Evolutionary conservation across 2,113 vertebrate species (phyloP).

Genomic region (Prunella himalayana): DNA sequence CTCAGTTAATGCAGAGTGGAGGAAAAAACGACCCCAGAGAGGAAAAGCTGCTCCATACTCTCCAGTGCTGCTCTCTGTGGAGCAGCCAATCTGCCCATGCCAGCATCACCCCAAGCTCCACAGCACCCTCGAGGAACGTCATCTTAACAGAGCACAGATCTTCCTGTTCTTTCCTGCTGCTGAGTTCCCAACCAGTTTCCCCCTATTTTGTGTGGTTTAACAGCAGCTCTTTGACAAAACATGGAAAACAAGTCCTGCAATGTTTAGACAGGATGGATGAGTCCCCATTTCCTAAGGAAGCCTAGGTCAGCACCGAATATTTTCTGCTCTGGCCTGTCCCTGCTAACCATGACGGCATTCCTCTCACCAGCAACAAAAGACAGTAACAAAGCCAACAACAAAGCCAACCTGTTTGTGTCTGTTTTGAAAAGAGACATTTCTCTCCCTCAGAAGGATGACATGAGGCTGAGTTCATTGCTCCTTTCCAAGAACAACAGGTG

Average conservation of each 20-base stretch:
- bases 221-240: background rate
- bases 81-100: background rate
- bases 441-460: background rate
- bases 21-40: background rate
- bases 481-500: background rate
- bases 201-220: background rate
- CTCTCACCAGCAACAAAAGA: background rate
- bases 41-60: background rate
- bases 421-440: background rate
- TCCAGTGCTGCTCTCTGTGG: background rate
- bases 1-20: background rate
- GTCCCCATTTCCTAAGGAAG: background rate
- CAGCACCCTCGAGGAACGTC: rapidly evolving
- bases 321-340: background rate
- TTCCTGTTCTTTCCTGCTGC: background rate
- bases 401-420: background rate
- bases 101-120: background rate
- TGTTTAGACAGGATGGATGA: background rate
- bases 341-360: background rate
- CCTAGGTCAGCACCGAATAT: background rate
- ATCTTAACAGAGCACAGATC: background rate
- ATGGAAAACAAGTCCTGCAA: background rate
- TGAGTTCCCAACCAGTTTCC: background rate
- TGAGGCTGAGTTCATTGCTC: background rate
- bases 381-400: background rate